Percentiles rank a stretch among this genome's conserved stretches.
Conservation (phyloP, 2,888 invertebrate genomes). For the Pimpla rufipes region DNA sequence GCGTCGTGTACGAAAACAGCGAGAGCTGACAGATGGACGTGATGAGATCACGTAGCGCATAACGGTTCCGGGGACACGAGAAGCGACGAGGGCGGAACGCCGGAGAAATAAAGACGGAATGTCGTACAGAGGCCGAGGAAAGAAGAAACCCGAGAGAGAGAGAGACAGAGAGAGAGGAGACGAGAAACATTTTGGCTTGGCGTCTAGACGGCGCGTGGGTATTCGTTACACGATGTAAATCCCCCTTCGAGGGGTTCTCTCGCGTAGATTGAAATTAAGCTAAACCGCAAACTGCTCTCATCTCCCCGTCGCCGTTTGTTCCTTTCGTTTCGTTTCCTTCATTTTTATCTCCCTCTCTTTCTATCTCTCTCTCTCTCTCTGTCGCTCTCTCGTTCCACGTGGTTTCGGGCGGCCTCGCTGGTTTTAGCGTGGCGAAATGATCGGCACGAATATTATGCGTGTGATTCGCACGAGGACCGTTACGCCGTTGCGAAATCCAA, state of each 20-base stretch:
- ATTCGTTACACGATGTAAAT: conserved; percentile 43
- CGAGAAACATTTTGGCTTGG: conserved; percentile 55
- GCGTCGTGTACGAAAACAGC: conserved; percentile 41
- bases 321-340: conserved; percentile 18
- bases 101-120: conserved; percentile 51
- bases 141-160: too few species aligned
- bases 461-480: conserved; percentile 57
- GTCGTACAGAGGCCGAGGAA: conserved; percentile 39
- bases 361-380: background rate
- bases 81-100: conserved; percentile 60
- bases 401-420: conserved; percentile 2
- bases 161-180: conserved; percentile 1
- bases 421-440: conserved; percentile 48
- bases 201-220: conserved; percentile 59
- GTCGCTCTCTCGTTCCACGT: background rate
- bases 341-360: background rate
- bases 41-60: conserved; percentile 76
- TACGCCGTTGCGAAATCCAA: conserved; percentile 29
- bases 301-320: conserved; percentile 26
- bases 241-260: background rate
- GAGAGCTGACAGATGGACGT: conserved; percentile 74
- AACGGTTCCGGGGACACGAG: conserved; percentile 74
- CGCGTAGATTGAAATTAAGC: conserved; percentile 53
- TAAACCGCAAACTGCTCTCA: conserved; percentile 52
- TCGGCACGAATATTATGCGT: conserved; percentile 55